Base-by-base conservation (phyloP, 64 coral and sea anemone species). In the Porites lutea region DNA sequence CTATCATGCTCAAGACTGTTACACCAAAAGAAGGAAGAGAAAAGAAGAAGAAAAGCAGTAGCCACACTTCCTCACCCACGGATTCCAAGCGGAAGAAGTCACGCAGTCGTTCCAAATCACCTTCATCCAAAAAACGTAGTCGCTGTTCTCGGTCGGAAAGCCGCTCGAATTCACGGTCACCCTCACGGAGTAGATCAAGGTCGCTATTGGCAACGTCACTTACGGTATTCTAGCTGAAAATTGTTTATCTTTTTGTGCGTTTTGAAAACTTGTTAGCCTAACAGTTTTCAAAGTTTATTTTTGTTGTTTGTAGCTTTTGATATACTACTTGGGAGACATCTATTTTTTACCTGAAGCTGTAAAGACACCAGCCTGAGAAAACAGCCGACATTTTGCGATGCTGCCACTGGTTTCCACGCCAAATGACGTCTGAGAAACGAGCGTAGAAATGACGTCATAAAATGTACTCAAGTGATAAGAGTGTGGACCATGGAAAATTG, bases 61-160 rank as follows among this genome's bases (percentile, higher is more conserved):
- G 76, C 12, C 83, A 93, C 52, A 65, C 78, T 6, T 77, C 71
- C 2, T 88, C 95, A 2, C 85, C 90, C n/a, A 61, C 82, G 37
- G 64, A 86, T 3, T 67, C 67, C 27, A 91, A 63, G 37, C 82
- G 73, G 14, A 90, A 79, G 82, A 91, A 79, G 84, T 96, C 93
- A 61, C 90, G 94, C 13, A 95, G 93, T 91, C 94, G 97, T 55
- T 98, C 97, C 59, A 93, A 61, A 47, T 96, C 94, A 69, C 97
- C 94, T 47, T 81, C 88, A 16, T 53, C 59, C 15, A 92, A 59
- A 23, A 92, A 70, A 37, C 67, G 67, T n/a, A 70, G 19, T 52
- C 66, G 85, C 51, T 81, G 90, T 23, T 83, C 80, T 44, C 80
- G 86, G 54, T 76, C 90, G 47, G 79, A 52, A 16, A 92, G 90